A percentile compares a stretch with the other conserved stretches of the same genome.
Conservation (phyloP, 92 coral and sea anemone genomes). For the Heteractis magnifica region DNA sequence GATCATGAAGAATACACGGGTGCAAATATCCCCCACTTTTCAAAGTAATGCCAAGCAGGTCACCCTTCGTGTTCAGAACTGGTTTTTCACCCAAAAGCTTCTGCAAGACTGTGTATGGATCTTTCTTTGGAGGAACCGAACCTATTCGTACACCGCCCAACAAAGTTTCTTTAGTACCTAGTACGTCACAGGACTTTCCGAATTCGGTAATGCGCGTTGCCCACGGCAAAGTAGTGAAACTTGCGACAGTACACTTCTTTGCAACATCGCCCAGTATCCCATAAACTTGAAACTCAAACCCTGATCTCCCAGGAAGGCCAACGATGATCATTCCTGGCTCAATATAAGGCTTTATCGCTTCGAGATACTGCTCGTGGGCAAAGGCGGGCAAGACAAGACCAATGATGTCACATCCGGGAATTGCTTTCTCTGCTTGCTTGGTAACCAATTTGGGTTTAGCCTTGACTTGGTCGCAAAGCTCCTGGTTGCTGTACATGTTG, state of each 20-base stretch:
- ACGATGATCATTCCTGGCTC: constrained; percentile 60
- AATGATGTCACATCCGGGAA: no score
- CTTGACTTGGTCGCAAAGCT: no score
- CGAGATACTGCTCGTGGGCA: no score
- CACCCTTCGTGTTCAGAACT: constrained; percentile 44
- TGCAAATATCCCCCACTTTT: constrained; percentile 65
- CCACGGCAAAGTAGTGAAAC: constrained; percentile 73
- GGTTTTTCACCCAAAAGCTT: constrained; percentile 57
- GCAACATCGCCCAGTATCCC: constrained; percentile 46
- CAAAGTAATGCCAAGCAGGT: constrained; percentile 52
- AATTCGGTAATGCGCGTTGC: constrained; percentile 56
- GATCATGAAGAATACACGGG: constrained; percentile 60
- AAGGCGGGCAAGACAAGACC: no score
- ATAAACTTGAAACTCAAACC: constrained; percentile 56
- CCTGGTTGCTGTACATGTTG: no score
- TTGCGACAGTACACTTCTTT: constrained; percentile 45
- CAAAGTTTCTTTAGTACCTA: constrained; percentile 48
- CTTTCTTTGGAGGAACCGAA: constrained; percentile 41
- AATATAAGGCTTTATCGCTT: constrained; percentile 30
- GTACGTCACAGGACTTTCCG: constrained; percentile 55
- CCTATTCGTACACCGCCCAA: constrained; percentile 50
- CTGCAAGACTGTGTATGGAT: constrained; percentile 50
- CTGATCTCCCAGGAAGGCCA: constrained; percentile 67
- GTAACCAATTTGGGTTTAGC: no score
- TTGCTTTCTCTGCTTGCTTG: no score